Evolutionary conservation across 2,113 vertebrate species (phyloP), one percentile per base, ranked within the genome.

Genomic region (Polypterus senegalus): DNA sequence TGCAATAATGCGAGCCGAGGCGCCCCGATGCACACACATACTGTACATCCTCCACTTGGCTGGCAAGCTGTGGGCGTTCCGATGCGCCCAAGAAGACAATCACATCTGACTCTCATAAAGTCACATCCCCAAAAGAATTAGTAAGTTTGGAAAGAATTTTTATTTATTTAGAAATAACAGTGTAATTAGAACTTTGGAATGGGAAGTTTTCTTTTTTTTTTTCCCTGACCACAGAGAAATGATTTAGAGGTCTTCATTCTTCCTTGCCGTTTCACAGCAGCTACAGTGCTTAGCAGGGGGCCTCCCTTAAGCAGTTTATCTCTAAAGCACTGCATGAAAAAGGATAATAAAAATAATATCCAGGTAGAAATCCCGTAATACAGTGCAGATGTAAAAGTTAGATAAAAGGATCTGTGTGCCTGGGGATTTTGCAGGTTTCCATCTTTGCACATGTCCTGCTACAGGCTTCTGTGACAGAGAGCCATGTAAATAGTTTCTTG

Each of bases 151-250:
- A 70, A 72, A 59, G 55, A 59, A 51, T 73, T 59, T 56, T 45
- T 49, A 63, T 65, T 66, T 65, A 69, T 67, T 70, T 70, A 54
- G 52, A 52, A 67, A 70, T 65, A 65, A 69, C 54, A 63, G 63
- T 55, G 60, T 54, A 60, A 63, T 65, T 64, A 61, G 6, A 47
- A 57, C 49, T 61, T 61, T 58, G 48, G 59, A 46, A 65, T 52
- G 45, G 48, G 51, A 46, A 47, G 56, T 47, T 52, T 44, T 10
- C 4, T 8, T 44, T 4, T 27, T 4, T 27, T 46, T 65, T 4
- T 46, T 8, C 55, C 58, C 27, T 58, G 60, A 65, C 68, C 57
- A 66, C 46, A 74, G 54, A 68, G 47, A 64, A 48, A 53, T 47
- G 55, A 63, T 54, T 63, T 49, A 64, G 57, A 53, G 49, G 44